Evolutionary conservation across 2,888 invertebrate genomes (phyloP), one percentile per base, ranked within the genome.

Genomic region (Caenorhabditis imperialis): DNA sequence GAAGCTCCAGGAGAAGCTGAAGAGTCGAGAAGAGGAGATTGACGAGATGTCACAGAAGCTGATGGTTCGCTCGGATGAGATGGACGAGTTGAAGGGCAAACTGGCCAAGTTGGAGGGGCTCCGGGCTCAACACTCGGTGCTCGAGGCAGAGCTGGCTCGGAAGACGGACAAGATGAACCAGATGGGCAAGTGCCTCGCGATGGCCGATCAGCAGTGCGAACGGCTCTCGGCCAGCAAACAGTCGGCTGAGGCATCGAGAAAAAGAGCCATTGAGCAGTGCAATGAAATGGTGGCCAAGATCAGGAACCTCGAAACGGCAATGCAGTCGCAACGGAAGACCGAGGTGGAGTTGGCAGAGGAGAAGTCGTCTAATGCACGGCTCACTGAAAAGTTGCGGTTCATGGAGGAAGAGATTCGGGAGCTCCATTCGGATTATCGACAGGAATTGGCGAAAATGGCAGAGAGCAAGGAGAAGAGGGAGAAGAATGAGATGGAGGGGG

Each of bases 381-480:
- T 71, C 0, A 51, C 57, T 22, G 38, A 35, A 42, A 63, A 76
- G 27, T 8, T 69, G 33, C 23, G 8, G 5, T 44, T 44, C 7
- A 22, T 70, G n/a, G 8, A 82, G 75, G 77, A 75, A 22, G 83
- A 84, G 58, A 62, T 84, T 30, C 70, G 74, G 6, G 82, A 77
- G 51, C 67, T 78, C 12, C 82, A 81, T 51, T 35, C 63, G 7
- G 82, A 82, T 51, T 77, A 83, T 58, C 78, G 79, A 20, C 57
- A 60, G 23, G 81, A 81, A 33, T 45, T 81, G 40, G 40, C 71
- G 3, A 44, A 51, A 22, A 38, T 81, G 23, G 79, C 81, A 3
- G 14, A 45, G 27, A 35, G 33, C 3, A 25, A 38, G 42, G 42
- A 53, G 22, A 23, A 37, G 40, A 53, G 27, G 10, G 25, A 35